phyloP scores from a whole-genome alignment of 2,113 vertebrate genomes.

The Pedionomus torquatus region DNA sequence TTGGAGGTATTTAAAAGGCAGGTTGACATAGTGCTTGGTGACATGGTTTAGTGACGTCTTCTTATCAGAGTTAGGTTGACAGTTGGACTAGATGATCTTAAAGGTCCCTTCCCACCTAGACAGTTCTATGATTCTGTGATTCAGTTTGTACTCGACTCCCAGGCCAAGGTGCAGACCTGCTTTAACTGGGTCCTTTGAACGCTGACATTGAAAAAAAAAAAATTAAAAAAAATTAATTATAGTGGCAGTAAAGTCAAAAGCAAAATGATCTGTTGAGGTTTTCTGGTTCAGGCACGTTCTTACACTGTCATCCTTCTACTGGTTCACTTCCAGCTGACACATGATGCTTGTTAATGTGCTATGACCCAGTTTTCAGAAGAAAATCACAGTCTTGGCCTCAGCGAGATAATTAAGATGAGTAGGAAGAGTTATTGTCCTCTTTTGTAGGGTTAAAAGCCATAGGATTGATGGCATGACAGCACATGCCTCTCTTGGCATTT shows the following conservation, averaged over 20 bases:
- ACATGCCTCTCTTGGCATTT: background rate
- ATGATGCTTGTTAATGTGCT: background rate
- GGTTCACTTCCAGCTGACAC: background rate
- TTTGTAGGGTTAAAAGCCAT: background rate
- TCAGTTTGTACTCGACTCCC: background rate
- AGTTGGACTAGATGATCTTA: too few species aligned
- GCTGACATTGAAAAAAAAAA: background rate
- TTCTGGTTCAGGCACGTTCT: slow-evolving; percentile 3
- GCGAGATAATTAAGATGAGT: background rate
- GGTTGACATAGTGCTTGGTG: too few species aligned
- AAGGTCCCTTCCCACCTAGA: too few species aligned
- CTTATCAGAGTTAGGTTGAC: too few species aligned
- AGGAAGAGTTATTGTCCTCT: background rate
- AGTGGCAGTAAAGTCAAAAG: background rate
- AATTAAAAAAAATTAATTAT: background rate
- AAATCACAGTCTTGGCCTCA: background rate
- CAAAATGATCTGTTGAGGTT: background rate
- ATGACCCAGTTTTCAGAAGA: background rate
- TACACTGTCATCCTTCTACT: background rate
- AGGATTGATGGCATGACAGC: background rate
- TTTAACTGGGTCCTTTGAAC: background rate
- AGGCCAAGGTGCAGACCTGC: background rate
- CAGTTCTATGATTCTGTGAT: too few species aligned
- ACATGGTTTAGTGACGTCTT: too few species aligned
- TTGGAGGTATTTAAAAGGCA: background rate